These are phyloP conservation scores for Hipparchia semele DNA, from an alignment of 2,888 invertebrate species.

Conservation along the genomic window DNA sequence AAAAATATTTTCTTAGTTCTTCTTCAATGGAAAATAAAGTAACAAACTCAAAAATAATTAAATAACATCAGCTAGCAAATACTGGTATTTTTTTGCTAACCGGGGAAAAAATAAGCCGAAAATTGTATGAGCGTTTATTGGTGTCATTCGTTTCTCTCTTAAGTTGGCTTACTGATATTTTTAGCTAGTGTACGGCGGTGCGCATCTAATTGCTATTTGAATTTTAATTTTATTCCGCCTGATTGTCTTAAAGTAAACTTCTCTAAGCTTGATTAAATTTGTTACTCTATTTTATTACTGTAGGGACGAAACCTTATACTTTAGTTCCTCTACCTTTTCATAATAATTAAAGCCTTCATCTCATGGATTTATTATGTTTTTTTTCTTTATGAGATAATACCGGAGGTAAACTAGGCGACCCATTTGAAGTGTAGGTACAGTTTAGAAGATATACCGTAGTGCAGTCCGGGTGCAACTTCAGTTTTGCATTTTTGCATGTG, in stretches of 20 bases:
- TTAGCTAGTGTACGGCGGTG: background rate
- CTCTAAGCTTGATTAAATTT: constrained; percentile 7
- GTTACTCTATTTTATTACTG: background rate
- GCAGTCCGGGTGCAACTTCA: too few relatives aligned
- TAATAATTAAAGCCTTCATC: background rate
- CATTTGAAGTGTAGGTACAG: too few relatives aligned
- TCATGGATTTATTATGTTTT: background rate
- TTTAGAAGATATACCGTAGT: too few relatives aligned
- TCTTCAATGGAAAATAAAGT: too few relatives aligned
- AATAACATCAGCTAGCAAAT: background rate
- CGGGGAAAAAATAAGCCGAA: background rate
- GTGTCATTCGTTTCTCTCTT: too few relatives aligned
- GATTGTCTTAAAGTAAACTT: constrained; percentile 15
- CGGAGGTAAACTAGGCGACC: too few relatives aligned
- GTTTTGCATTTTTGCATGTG: too few relatives aligned
- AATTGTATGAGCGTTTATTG: too few relatives aligned
- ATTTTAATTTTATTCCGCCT: constrained; percentile 10
- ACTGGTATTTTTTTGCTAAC: background rate
- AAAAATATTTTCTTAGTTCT: too few relatives aligned
- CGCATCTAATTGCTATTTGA: constrained; percentile 9
- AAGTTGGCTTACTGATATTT: background rate
- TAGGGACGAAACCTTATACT: background rate
- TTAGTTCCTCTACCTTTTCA: constrained; percentile 1
- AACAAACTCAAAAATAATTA: too few relatives aligned
- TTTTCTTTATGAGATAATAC: too few relatives aligned